Percentiles rank a stretch among this genome's conserved stretches.
These are phyloP conservation scores for Sinhomidia bicolor DNA, from an alignment of 2,888 invertebrate species.

Conservation along the genomic window DNA sequence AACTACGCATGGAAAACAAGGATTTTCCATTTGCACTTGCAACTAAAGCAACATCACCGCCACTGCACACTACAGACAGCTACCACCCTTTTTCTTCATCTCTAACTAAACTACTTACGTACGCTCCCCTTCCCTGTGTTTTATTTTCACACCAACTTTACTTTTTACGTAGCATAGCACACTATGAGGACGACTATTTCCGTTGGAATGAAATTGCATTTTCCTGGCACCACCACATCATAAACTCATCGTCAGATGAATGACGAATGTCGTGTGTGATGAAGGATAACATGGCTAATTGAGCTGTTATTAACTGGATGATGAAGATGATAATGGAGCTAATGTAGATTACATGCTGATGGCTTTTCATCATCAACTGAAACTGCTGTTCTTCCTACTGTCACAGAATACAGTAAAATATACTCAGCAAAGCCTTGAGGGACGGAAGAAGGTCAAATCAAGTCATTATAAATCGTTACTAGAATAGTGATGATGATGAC, in stretches of 20 bases:
- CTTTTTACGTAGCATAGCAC: too few relatives aligned
- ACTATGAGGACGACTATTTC: background rate
- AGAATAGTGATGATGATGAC: background rate
- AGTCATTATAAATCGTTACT: background rate
- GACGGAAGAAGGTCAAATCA: background rate
- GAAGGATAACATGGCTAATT: slow-evolving; percentile 28
- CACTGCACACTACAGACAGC: background rate
- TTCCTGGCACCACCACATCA: too few relatives aligned
- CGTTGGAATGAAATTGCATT: background rate
- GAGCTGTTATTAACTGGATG: background rate
- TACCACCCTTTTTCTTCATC: background rate
- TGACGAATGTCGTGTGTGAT: too few relatives aligned
- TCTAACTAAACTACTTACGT: background rate
- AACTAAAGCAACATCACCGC: background rate
- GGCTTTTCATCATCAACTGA: slow-evolving; percentile 18
- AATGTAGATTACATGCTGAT: background rate
- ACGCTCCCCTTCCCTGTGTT: background rate
- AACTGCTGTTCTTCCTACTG: background rate
- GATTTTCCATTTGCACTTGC: slow-evolving; percentile 39
- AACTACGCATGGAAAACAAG: background rate
- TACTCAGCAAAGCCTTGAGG: background rate
- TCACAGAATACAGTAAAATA: too few relatives aligned
- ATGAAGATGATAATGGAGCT: slow-evolving; percentile 12
- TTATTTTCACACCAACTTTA: too few relatives aligned
- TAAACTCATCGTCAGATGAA: too few relatives aligned